Percentiles rank a stretch among this genome's conserved stretches.
Conservation (phyloP, 2,888 invertebrate genomes). For the Tenodera sinensis region DNA sequence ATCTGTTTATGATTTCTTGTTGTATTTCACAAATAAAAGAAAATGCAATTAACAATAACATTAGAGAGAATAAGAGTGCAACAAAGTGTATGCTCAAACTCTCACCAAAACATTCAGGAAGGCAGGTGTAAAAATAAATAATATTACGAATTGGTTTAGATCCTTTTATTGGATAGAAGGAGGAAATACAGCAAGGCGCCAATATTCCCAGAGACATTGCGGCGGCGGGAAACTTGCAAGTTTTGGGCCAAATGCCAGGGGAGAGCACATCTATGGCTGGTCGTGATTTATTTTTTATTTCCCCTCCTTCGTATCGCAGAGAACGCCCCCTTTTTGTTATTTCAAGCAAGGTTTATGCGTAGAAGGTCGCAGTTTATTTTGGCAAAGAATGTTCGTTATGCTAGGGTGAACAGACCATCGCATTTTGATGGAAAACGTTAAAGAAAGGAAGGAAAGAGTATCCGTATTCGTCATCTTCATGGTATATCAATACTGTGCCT, state of each 20-base stretch:
- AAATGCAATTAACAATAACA: too few relatives aligned
- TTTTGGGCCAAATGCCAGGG: neutral
- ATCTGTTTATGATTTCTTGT: too few relatives aligned
- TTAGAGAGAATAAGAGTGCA: too few relatives aligned
- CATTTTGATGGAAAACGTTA: neutral
- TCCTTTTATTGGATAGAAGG: neutral
- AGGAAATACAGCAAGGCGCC: neutral
- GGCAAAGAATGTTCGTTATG: neutral
- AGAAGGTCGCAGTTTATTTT: neutral
- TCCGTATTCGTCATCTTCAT: too few relatives aligned
- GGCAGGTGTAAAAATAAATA: neutral
- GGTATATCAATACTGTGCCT: too few relatives aligned
- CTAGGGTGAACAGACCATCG: neutral
- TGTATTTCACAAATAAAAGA: too few relatives aligned
- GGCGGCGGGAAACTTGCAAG: neutral
- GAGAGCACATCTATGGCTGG: too few relatives aligned
- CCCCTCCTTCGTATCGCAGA: neutral
- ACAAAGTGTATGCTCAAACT: too few relatives aligned
- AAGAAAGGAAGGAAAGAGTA: too few relatives aligned
- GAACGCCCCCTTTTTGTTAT: neutral
- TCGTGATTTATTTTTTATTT: too few relatives aligned
- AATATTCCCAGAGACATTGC: neutral
- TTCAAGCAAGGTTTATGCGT: neutral
- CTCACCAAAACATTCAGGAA: neutral
- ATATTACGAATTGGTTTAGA: neutral